Evolutionary conservation across 2,797 vertebrate genomes (phyloP), one percentile per base, ranked within the genome.

Genomic region (Somateria mollissima): DNA sequence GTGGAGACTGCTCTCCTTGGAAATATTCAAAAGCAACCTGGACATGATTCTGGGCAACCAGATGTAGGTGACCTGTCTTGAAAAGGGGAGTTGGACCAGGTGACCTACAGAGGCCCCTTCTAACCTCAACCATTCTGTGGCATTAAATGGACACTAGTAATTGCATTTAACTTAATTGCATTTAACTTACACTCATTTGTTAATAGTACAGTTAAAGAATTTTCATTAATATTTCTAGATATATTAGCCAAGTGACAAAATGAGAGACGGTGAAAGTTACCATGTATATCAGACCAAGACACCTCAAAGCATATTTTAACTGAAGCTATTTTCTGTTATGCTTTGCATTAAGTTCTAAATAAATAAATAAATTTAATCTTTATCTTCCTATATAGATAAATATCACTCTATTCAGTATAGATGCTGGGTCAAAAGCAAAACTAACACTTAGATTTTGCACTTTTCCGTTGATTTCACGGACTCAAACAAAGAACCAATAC

Each of bases 321-420:
- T 43, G 27, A 72, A 93, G 56, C 2, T 1, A 28, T 61, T 67
- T 87, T 78, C 36, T 74, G 10, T 43, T 60, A 60, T 5, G 4
- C 4, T 71, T 84, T 34, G 5, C 12, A 57, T 72, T 8, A 36
- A 27, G 34, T 37, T 13, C 97, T 96, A 97, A 96, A 25, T 49
- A 49, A 49, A 25, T 24, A 49, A 49, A 49, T 36, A 61, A 39
- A 64, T 71, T 60, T 7, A 39, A 5, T 43, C 24, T 60, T 77
- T 34, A 15, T 43, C 36, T 65, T 75, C 45, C 54, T 43, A 6
- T 62, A 28, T 5, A 67, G 20, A 65, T 19, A 72, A 75, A 72
- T 70, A 71, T 1, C 8, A 32, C 1, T 14, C 20, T 57, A 6
- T n/a, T 84, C 16, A 54, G 9, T 77, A 66, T 79, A 89, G 10